Percentiles rank a stretch among this genome's conserved stretches.
These are phyloP conservation scores for Epizoanthus scotinus DNA, from an alignment of 92 coral and sea anemone species.

Conservation along the genomic window DNA sequence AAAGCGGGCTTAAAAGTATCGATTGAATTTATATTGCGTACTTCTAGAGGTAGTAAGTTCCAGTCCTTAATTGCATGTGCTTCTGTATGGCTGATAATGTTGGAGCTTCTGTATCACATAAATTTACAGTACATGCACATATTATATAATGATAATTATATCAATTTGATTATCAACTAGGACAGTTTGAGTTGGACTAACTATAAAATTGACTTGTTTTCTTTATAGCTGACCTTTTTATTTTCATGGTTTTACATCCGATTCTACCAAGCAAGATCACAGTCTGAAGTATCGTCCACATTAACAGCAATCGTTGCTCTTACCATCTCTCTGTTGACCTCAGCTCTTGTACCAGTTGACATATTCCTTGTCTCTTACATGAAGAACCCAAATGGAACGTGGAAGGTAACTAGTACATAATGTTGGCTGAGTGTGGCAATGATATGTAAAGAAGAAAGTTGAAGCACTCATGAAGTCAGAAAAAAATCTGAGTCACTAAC, in stretches of 20 bases:
- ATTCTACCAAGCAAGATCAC: conserved; percentile 90
- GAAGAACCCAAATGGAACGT: conserved; percentile 88
- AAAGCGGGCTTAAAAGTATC: too few relatives aligned
- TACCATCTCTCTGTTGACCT: conserved; percentile 71
- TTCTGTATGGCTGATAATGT: too few relatives aligned
- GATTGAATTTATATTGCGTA: too few relatives aligned
- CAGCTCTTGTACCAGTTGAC: conserved; percentile 95
- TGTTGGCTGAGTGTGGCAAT: too few relatives aligned
- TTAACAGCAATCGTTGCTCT: conserved; percentile 87
- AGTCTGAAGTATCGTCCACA: conserved; percentile 92
- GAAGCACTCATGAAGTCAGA: too few relatives aligned
- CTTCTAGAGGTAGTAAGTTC: too few relatives aligned
- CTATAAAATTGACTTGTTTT: not conserved
- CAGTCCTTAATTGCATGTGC: too few relatives aligned
- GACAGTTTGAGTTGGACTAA: too few relatives aligned
- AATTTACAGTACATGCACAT: not conserved
- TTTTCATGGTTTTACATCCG: conserved; percentile 98
- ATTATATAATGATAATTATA: not conserved
- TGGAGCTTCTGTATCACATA: not conserved
- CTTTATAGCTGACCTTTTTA: conserved; percentile 68
- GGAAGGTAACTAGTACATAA: conserved; percentile 71
- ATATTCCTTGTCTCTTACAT: conserved; percentile 90
- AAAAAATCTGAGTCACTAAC: too few relatives aligned
- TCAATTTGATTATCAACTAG: too few relatives aligned
- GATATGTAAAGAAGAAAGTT: too few relatives aligned